Evolutionary conservation across 35 echinoderm and acorn worm genomes (phyloP).

Genomic region (Diadema setosum): DNA sequence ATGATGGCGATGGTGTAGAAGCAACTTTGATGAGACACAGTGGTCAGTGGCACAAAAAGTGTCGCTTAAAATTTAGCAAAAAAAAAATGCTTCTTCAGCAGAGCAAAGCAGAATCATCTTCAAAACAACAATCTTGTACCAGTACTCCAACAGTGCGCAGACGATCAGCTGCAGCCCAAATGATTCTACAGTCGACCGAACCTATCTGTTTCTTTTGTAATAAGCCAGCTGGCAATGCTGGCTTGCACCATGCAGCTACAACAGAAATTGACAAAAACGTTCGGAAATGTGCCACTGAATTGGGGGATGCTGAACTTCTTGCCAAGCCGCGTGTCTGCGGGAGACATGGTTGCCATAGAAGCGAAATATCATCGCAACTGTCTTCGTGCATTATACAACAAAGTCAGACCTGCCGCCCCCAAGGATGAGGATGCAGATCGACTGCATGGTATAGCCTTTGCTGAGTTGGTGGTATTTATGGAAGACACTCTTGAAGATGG

Average conservation of each 20-base stretch:
- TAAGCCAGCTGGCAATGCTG: background rate
- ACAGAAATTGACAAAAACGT: background rate
- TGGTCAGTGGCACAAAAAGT: conserved; percentile 43
- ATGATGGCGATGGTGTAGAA: conserved; percentile 54
- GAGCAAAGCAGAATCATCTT: background rate
- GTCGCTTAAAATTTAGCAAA: conserved; percentile 1
- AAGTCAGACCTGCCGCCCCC: background rate
- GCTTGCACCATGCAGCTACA: background rate
- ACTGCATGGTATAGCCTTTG: conserved; percentile 22
- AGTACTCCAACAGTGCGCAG: background rate
- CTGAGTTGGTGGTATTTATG: conserved; percentile 39
- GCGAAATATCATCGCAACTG: conserved; percentile 1
- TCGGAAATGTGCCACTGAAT: background rate
- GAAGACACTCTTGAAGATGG: conserved; percentile 27
- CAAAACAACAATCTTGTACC: background rate
- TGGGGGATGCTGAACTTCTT: background rate
- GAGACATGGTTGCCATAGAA: conserved; percentile 25
- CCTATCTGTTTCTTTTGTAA: background rate
- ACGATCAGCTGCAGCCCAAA: background rate
- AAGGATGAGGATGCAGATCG: background rate
- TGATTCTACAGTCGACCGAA: background rate
- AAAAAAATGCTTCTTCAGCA: background rate
- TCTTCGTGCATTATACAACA: conserved; percentile 9
- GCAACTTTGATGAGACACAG: background rate
- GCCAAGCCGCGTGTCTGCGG: background rate